phyloP scores from a whole-genome alignment of 2,113 vertebrate genomes.

The Girardinichthys multiradiatus region DNA sequence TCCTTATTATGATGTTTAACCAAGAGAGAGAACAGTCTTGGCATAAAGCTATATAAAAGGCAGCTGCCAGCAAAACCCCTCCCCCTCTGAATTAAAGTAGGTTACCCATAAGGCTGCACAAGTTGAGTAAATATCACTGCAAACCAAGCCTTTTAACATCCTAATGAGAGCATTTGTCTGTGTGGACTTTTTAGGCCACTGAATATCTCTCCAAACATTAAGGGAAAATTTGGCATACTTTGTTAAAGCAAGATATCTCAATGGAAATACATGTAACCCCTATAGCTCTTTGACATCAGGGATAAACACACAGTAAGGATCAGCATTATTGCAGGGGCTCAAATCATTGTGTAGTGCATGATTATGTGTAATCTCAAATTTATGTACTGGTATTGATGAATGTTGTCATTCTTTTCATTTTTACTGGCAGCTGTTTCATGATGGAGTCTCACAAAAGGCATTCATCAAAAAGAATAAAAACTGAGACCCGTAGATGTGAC shows the following conservation, averaged over 20 bases:
- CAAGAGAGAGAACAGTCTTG: slow-evolving; percentile 54
- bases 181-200: slow-evolving; percentile 20
- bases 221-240: slow-evolving; percentile 20
- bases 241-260: slow-evolving; percentile 1
- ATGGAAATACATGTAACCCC: slow-evolving; percentile 4
- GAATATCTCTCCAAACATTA: slow-evolving; percentile 8
- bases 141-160: slow-evolving; percentile 52
- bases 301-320: slow-evolving; percentile 15
- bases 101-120: slow-evolving; percentile 59
- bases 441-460: slow-evolving; percentile 31
- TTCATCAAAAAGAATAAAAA: slow-evolving; percentile 40
- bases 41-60: slow-evolving; percentile 52
- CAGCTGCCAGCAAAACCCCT: slow-evolving; percentile 62
- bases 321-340: slow-evolving; percentile 22
- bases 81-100: slow-evolving; percentile 66
- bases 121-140: slow-evolving; percentile 62
- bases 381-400: slow-evolving; percentile 36
- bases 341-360: slow-evolving; percentile 14
- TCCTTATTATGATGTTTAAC: slow-evolving; percentile 41
- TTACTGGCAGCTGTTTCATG: slow-evolving; percentile 49
- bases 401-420: slow-evolving; percentile 45
- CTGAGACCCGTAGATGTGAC: slow-evolving; percentile 28
- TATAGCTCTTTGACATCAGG: slow-evolving; percentile 11
- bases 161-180: slow-evolving; percentile 44
- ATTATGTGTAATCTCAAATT: slow-evolving; percentile 42